Evolutionary conservation across 2,888 invertebrate genomes (phyloP).

Genomic region (Lasioglossum malachurum): DNA sequence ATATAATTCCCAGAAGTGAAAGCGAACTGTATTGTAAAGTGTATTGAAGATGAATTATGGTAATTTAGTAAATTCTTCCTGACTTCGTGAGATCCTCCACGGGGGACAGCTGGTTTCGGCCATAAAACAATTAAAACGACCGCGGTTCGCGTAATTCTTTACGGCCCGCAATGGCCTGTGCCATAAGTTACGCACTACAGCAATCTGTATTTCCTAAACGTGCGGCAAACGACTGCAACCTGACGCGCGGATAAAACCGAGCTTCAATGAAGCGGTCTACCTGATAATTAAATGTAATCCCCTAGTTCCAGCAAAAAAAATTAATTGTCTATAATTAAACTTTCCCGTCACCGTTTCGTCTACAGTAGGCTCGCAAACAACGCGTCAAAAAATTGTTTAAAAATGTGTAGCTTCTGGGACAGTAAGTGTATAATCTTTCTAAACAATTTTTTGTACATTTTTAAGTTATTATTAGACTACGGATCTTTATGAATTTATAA

Average conservation of each 20-base stretch:
- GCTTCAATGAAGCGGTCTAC: neutral
- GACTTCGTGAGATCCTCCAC: neutral
- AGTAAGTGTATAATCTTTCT: too few relatives aligned
- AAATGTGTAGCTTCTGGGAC: neutral
- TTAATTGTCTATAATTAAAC: neutral
- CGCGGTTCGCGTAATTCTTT: neutral
- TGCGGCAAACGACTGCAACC: conserved; percentile 11
- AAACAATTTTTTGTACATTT: too few relatives aligned
- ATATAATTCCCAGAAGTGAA: neutral
- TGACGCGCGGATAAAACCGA: neutral
- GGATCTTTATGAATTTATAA: too few relatives aligned
- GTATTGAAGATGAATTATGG: neutral
- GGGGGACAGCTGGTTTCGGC: neutral
- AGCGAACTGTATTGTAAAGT: neutral
- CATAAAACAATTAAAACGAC: neutral
- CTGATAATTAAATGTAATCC: neutral
- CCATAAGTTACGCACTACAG: neutral
- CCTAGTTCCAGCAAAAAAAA: neutral
- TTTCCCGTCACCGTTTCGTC: too few relatives aligned
- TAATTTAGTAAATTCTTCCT: neutral
- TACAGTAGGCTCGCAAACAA: too few relatives aligned
- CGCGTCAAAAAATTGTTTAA: neutral
- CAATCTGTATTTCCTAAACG: conserved; percentile 12
- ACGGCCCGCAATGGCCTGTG: neutral
- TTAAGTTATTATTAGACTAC: too few relatives aligned